Base-by-base conservation (phyloP, 2,113 vertebrate species). In the Tangachromis dhanisi region DNA sequence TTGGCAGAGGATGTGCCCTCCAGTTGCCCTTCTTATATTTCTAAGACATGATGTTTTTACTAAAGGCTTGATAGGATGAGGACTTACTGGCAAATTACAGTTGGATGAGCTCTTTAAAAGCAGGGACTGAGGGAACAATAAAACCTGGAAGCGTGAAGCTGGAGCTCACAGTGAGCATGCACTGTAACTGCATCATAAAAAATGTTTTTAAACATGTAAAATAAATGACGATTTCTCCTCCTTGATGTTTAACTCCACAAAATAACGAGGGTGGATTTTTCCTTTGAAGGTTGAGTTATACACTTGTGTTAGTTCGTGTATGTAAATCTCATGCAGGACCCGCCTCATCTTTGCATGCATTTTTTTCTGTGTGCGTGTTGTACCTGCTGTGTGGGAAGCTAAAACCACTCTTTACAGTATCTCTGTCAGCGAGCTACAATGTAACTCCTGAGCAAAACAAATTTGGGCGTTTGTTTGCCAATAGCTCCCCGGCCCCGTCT, bases 391-490 rank as follows among this genome's bases (percentile, higher is more conserved):
- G 55, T 26, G 38, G 68, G 55, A 92, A 91, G 88, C 80, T 84
- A n/a, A 83, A 91, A 57, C 84, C 83, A 16, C 57, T 73, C 26
- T 38, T 85, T 80, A 57, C 61, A 87, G 33, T 45, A 84, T 80
- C 86, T 38, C 88, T 84, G 61, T 90, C 87, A 59, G n/a, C 11
- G 17, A 79, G 19, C 59, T 24, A 84, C 78, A 49, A 33, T 81
- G 71, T 63, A 90, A 92, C 61, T 81, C 86, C 83, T 38, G 45
- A 83, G 73, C 2, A 13, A 88, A 86, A 89, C 83, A 90, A 63
- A 91, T 89, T 55, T 49, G 26, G 11, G 76, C 2, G 26, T 92
- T 92, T 92, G 88, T 90, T 92, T 92, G 85, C 78, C 80, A 88
- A 91, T 85, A 91, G 88, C 21, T 45, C 85, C 73, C 82, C 92